phyloP scores from a whole-genome alignment of 2,113 vertebrate genomes.

The Nettapus auritus region DNA sequence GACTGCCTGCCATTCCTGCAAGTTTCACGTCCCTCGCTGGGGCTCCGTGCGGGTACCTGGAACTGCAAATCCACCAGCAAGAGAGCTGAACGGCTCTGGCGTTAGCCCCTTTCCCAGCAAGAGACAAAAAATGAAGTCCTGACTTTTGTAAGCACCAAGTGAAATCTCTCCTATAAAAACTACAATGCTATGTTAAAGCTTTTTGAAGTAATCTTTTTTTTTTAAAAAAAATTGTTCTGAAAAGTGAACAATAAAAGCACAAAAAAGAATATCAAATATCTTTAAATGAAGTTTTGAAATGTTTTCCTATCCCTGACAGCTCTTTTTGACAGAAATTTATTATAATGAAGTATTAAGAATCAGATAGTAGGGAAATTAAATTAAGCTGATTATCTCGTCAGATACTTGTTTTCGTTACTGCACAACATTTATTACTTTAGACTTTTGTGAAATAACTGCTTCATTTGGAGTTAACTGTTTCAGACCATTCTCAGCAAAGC shows the following conservation, averaged over 20 bases:
- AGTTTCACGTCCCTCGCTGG: not conserved
- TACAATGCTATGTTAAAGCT: not conserved
- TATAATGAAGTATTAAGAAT: not conserved
- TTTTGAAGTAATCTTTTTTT: not conserved
- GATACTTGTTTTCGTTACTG: not conserved
- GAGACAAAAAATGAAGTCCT: not conserved
- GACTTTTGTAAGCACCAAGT: not conserved
- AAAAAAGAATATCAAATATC: accelerated
- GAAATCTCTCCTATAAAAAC: not conserved
- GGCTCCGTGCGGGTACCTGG: not conserved
- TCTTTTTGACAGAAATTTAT: not conserved
- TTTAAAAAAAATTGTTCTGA: not conserved
- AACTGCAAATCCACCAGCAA: not conserved
- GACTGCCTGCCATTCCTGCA: not conserved
- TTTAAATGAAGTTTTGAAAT: not conserved
- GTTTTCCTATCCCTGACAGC: not conserved
- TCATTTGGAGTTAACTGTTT: not conserved
- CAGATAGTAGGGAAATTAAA: not conserved
- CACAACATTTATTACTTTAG: not conserved
- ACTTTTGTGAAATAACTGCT: not conserved
- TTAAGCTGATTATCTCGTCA: not conserved
- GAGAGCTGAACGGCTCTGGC: not conserved
- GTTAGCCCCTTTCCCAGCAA: not conserved
- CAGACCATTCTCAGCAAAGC: not conserved
- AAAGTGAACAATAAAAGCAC: not conserved